Evolutionary conservation across 2,888 invertebrate species (phyloP).

Genomic region (Harpalus rufipes): DNA sequence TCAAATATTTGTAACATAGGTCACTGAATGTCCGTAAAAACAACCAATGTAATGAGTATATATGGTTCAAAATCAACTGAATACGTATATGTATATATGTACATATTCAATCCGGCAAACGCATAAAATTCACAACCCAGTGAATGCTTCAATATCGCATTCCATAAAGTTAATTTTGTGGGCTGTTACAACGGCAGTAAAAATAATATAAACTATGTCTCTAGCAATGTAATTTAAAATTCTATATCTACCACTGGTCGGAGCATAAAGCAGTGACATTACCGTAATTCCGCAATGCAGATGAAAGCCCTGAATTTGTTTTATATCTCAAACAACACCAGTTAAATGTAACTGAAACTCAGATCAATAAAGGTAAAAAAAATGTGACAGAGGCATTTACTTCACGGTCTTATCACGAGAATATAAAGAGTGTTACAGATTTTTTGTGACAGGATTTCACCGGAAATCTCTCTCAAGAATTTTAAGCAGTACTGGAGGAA

Average conservation of each 20-base stretch:
- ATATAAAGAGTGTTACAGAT: constrained; percentile 45
- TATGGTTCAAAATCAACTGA: constrained; percentile 4
- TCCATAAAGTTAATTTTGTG: constrained; percentile 42
- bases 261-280: constrained; percentile 19
- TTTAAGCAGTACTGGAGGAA: constrained; percentile 49
- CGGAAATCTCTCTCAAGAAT: constrained; percentile 36
- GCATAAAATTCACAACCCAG: constrained; percentile 34
- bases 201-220: constrained; percentile 35
- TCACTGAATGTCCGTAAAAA: constrained; percentile 5
- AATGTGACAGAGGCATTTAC: constrained; percentile 37
- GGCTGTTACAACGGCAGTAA: constrained; percentile 19
- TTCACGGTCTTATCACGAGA: constrained; percentile 19
- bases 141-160: constrained; percentile 35
- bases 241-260: neutral
- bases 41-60: constrained; percentile 25
- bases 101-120: constrained; percentile 13
- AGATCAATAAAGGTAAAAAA: constrained; percentile 44
- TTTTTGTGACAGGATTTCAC: constrained; percentile 32
- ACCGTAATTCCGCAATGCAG: constrained; percentile 45
- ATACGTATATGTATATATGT: neutral
- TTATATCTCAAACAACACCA: constrained; percentile 44
- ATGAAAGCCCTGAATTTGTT: constrained; percentile 37
- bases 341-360: constrained; percentile 55
- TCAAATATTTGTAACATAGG: constrained; percentile 8
- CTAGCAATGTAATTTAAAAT: constrained; percentile 22